phyloP scores from a whole-genome alignment of 2,797 vertebrate genomes.

The Tamandua tetradactyla region DNA sequence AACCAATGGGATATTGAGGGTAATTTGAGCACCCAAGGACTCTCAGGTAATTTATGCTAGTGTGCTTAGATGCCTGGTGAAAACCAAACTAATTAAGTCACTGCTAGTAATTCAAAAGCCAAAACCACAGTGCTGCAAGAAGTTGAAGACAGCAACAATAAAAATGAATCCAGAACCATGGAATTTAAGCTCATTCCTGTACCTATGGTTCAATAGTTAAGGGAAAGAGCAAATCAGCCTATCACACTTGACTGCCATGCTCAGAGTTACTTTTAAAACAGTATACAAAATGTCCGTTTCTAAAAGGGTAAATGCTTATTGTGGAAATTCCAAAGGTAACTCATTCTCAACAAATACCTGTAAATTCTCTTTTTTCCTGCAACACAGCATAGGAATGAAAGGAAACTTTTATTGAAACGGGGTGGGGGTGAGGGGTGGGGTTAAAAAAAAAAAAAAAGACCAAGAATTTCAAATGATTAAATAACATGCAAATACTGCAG shows the following conservation, averaged over 20 bases:
- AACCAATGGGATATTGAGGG: background rate
- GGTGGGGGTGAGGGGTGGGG: too few relatives aligned
- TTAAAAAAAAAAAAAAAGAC: background rate
- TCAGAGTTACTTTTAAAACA: background rate
- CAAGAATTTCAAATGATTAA: slow-evolving; percentile 51
- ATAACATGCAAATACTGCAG: background rate
- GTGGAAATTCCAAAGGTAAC: slow-evolving; percentile 10
- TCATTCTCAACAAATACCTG: background rate
- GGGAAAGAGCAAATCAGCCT: background rate
- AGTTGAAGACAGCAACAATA: background rate
- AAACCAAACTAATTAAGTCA: background rate
- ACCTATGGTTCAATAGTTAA: background rate
- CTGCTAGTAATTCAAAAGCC: slow-evolving; percentile 12
- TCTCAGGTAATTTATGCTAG: background rate
- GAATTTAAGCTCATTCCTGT: background rate
- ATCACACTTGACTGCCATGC: background rate
- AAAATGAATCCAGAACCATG: background rate
- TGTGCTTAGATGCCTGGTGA: background rate
- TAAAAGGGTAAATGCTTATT: slow-evolving; percentile 43
- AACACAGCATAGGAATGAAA: background rate
- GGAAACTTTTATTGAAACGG: background rate
- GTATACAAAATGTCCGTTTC: background rate
- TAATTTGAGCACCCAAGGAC: background rate
- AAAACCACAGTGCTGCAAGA: background rate
- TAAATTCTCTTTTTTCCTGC: background rate